Base-by-base conservation (phyloP, 2,797 vertebrate species). In the Cyprinella venusta region DNA sequence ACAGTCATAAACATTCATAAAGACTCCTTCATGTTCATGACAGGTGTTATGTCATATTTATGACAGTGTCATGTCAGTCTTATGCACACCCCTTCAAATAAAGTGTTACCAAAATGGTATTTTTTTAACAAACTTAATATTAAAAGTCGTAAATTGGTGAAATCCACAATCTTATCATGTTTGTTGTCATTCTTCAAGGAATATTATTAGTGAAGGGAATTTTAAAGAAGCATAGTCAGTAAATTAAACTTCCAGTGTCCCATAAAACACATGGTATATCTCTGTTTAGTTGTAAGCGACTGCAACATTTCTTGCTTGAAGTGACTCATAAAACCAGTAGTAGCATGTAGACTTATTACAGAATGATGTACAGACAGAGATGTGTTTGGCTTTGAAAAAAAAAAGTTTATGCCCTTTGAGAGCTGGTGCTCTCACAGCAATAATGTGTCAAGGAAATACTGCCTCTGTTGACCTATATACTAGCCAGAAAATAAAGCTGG, bases 391-490 rank as follows among this genome's bases (percentile, higher is more conserved):
- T 80, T 61, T 33, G 30, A n/a, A 36, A 33, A 56, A 38, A 40
- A 33, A 59, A 56, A 76, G 3, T 71, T 71, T 52, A 75, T 75
- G 61, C 61, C 80, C 61, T 67, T 45, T 65, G 71, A 76, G 80
- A 76, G 61, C 50, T 50, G 42, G 61, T 65, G 21, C 56, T 74
- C 42, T 81, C 80, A 64, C 13, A 36, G 71, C 59, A 82, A 76
- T 82, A 75, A 67, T 75, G 48, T 76, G 33, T 67, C 80, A 82
- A 65, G 48, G 61, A 76, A 82, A 76, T 71, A 75, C 18, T 42
- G 80, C 61, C 61, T 75, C 71, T 76, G 45, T 75, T 82, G 71
- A 48, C 80, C 48, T 82, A 75, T 76, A 56, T 54, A 75, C 67
- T 52, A 75, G 45, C 42, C 80, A 30, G 80, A 65, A 54, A 75